Base-by-base conservation (phyloP, 1,140 invertebrate species). In the Protaetia brevitarsis region DNA sequence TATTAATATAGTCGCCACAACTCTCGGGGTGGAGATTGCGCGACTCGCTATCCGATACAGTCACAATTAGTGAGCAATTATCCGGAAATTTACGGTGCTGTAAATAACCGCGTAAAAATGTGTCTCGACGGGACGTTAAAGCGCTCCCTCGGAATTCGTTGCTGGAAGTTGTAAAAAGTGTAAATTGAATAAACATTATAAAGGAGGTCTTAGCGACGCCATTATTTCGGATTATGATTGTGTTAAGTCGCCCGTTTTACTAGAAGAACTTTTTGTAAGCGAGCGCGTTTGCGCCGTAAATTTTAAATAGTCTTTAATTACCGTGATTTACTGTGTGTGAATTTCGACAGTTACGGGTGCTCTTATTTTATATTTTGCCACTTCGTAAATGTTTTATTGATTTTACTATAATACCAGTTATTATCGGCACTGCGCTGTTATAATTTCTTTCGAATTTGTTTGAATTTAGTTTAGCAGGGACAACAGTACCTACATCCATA, bases 141-240 rank as follows among this genome's bases (percentile, higher is more conserved):
- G 13, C 41, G 19, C 41, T 21, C 41, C 23, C 41, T n/a, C 16
- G 41, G 23, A 45, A 45, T 5, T 45, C 41, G 41, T 19, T 45
- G 19, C 41, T 45, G 41, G 13, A n/a, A 45, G 41, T 45, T 45
- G 41, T 45, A 45, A 45, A 45, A 45, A 19, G 41, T 45, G 41
- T 45, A 45, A 45, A 45, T 45, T 45, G 41, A 45, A 45, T 45
- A 45, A 45, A 45, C 41, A 45, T 45, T 45, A 45, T 45, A 45
- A 45, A 45, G 16, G 13, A 45, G 41, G 41, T 45, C 23, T 45
- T 45, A 45, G 41, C 41, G 41, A 45, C 41, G 41, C 16, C 41
- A 8, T 45, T 19, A 45, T 45, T 45, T 16, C 41, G 41, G 41
- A 45, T 45, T 45, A 45, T 45, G 41, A 45, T 45, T 45, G 41